phyloP scores from a whole-genome alignment of 2,797 vertebrate genomes.

The Sebastes nivosus region DNA sequence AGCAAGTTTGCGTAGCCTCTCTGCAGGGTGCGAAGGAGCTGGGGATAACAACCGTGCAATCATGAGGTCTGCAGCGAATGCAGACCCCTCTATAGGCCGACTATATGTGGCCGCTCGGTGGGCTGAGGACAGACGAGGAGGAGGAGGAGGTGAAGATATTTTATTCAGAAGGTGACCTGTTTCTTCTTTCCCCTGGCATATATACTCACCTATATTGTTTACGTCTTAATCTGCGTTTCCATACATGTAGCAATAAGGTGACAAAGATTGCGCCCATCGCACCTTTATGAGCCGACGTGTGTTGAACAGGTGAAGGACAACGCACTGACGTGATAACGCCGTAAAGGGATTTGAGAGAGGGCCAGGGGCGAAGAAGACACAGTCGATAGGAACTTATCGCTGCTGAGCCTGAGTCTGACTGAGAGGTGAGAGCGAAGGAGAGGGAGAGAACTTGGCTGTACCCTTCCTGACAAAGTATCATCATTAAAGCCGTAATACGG shows the following conservation, averaged over 20 bases:
- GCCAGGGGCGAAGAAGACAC: constrained; percentile 71
- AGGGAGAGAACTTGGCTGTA: constrained; percentile 44
- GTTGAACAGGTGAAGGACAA: constrained; percentile 80
- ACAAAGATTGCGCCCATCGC: constrained; percentile 41
- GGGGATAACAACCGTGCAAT: constrained; percentile 76
- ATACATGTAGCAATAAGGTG: constrained; percentile 49
- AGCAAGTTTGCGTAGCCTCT: constrained; percentile 77
- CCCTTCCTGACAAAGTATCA: constrained; percentile 69
- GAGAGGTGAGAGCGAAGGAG: constrained; percentile 50
- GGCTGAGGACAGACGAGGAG: constrained; percentile 20
- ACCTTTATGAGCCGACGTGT: constrained; percentile 53
- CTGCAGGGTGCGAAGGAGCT: constrained; percentile 71
- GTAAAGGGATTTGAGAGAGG: constrained; percentile 77
- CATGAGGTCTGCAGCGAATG: constrained; percentile 67
- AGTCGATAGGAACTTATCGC: constrained; percentile 78
- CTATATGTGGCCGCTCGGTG: constrained; percentile 47
- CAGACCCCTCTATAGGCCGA: constrained; percentile 52
- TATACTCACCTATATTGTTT: constrained; percentile 31
- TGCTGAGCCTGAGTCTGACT: constrained; percentile 47
- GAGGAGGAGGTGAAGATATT: constrained; percentile 46
- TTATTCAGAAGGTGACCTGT: constrained; percentile 70
- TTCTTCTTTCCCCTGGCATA: constrained; percentile 19
- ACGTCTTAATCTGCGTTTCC: constrained; percentile 59
- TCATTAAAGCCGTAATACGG: constrained; percentile 74
- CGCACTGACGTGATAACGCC: constrained; percentile 74